These are phyloP conservation scores for Meandrusa payeni DNA, from an alignment of 2,888 invertebrate species.

Conservation along the genomic window DNA sequence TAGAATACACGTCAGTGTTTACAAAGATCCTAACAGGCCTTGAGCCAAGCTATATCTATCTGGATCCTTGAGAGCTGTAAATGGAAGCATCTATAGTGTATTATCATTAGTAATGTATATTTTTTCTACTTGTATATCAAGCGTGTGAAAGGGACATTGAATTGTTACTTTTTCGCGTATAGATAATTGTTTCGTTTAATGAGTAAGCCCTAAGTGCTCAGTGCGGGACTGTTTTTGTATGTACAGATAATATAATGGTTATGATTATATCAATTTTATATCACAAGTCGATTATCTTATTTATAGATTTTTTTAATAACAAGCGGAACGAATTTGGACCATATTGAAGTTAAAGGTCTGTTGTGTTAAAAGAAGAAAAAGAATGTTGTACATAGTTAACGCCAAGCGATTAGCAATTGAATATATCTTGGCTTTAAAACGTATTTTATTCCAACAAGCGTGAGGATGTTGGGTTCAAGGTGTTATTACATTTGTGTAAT, in stretches of 20 bases:
- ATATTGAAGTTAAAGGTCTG: conserved; percentile 18
- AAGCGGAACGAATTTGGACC: conserved; percentile 17
- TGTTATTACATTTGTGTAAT: conserved; percentile 47
- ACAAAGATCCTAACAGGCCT: conserved; percentile 18
- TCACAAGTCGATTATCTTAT: conserved; percentile 20
- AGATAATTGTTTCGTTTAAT: conserved; percentile 46
- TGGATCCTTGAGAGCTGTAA: conserved; percentile 9
- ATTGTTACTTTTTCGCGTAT: conserved; percentile 52
- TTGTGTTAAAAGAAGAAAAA: conserved; percentile 3
- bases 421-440: conserved; percentile 20
- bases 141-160: conserved; percentile 49
- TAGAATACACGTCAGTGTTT: conserved; percentile 22
- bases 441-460: conserved; percentile 1
- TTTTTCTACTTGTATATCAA: conserved; percentile 76
- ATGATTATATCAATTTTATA: conserved; percentile 25
- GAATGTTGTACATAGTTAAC: conserved; percentile 32
- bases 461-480: not conserved
- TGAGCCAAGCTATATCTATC: conserved; percentile 11
- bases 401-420: conserved; percentile 47
- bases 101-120: conserved; percentile 69
- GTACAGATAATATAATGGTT: conserved; percentile 38
- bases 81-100: conserved; percentile 38
- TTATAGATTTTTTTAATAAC: conserved; percentile 20
- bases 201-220: conserved; percentile 49
- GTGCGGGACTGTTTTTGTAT: conserved; percentile 54